Base-by-base conservation (phyloP, 1,140 invertebrate species). In the Drosophila funebris region DNA sequence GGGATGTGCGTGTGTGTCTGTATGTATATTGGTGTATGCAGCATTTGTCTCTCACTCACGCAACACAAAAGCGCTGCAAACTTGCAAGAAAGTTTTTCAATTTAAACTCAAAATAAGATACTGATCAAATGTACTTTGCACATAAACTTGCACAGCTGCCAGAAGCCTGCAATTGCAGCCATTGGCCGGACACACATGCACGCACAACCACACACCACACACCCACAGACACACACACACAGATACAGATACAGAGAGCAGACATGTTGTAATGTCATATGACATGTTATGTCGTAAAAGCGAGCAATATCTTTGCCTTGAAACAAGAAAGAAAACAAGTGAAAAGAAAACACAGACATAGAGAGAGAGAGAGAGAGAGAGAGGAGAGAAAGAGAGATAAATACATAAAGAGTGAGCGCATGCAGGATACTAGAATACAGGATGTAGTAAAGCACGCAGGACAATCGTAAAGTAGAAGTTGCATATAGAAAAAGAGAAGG, bases 61-160 rank as follows among this genome's bases (percentile, higher is more conserved):
- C 68, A 76, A 61, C 76, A 87, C 84, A 88, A 88, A 87, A 88
- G 84, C 84, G 76, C 78, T 73, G 83, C 83, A 72, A 87, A 88
- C 83, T 88, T 76, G 83, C 84, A 88, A 88, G 83, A 88, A 88
- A 88, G 83, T 88, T 88, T 88, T 88, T 88, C 83, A 88, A 88
- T 88, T 88, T 88, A 88, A 88, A 88, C 83, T 88, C 83, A 88
- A 88, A 88, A 88, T 88, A 88, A 88, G 83, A 88, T 88, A 88
- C 83, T 88, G 83, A 88, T 88, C 83, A 88, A 88, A 88, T 88
- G 83, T 88, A 88, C 83, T 88, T 88, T 88, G 79, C 83, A 88
- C 83, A 88, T 88, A 88, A 88, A 88, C 83, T 88, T 88, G 79
- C 72, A 64, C 82, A 85, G 78, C 78, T 87, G 81, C 74, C 72